Evolutionary conservation across 2,113 vertebrate species (phyloP), one percentile per base, ranked within the genome.

Genomic region (Willisornis vidua): DNA sequence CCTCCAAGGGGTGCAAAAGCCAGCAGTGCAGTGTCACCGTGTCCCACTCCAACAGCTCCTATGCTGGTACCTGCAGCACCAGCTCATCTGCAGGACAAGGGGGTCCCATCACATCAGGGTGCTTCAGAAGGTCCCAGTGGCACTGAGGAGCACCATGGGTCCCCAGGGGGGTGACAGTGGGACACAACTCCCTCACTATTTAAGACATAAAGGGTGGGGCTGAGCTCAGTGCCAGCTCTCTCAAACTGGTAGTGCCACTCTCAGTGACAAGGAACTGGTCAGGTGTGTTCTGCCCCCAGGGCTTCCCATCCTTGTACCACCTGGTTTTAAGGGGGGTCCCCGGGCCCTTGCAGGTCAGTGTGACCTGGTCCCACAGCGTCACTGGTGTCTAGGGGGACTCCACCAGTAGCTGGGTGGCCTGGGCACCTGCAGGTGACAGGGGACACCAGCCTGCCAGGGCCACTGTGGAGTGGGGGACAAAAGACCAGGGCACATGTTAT

Each of bases 231-330:
- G 24, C 24, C 35, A 5, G 59, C 10, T 62, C 24, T 62, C 3
- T 62, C 3, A 39, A 24, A 62, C 16, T 12, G 1, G 37, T 62
- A 62, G 24, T 62, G 24, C 37, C 37, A 12, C 5, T 39, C 35
- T 39, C 11, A 7, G 59, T 62, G 59, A 39, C 25, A 19, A 16
- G 7, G 19, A 39, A 6, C 5, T 8, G 6, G 10, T 62, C 37
- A 1, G 0, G 35, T 62, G 3, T 3, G 6, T 62, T 7, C 10
- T 39, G 4, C 25, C 37, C 3, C 61, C 10, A 62, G 25, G 0
- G 37, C 59, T 4, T 4, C 59, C 37, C 25, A 2, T 19, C 25
- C 11, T 62, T 41, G 61, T 62, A 62, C 61, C 37, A 62, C 16
- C 4, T 12, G 23, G 39, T 0, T 20, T 20, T 20, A 9, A 12